Conservation (phyloP, 2,113 vertebrate genomes). For the Bettongia penicillata region DNA sequence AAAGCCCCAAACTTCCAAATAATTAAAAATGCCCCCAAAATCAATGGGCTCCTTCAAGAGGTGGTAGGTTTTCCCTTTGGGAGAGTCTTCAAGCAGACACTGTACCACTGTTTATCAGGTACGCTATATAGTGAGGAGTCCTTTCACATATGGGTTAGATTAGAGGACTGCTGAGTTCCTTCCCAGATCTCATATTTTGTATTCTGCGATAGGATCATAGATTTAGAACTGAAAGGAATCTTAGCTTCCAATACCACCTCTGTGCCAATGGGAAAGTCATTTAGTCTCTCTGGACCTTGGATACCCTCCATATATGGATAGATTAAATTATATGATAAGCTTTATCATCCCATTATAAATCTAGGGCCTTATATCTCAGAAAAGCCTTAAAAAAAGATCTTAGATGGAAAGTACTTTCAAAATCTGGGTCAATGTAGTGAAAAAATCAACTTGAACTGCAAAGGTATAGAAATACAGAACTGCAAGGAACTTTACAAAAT, state of each 20-base stretch:
- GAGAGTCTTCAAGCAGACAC: background rate
- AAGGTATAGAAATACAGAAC: background rate
- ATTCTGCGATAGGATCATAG: background rate
- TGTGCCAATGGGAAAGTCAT: background rate
- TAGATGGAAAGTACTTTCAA: background rate
- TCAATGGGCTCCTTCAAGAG: background rate
- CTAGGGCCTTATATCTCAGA: background rate
- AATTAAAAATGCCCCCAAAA: background rate
- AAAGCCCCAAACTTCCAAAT: background rate
- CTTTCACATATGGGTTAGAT: background rate
- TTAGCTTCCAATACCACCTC: background rate
- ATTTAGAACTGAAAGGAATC: background rate
- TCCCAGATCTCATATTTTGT: background rate
- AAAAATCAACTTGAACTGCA: background rate
- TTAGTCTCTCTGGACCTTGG: background rate
- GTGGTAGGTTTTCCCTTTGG: background rate
- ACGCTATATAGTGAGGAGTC: background rate
- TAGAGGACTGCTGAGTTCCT: background rate
- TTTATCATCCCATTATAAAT: background rate
- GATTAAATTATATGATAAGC: background rate
- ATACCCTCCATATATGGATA: background rate
- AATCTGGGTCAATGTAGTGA: background rate
- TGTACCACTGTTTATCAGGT: background rate
- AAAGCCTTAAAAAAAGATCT: background rate
- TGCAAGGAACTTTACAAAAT: background rate